A percentile compares a stretch with the other conserved stretches of the same genome.
phyloP scores from a whole-genome alignment of 2,888 invertebrate species.

The Agapetus fuscipes region DNA sequence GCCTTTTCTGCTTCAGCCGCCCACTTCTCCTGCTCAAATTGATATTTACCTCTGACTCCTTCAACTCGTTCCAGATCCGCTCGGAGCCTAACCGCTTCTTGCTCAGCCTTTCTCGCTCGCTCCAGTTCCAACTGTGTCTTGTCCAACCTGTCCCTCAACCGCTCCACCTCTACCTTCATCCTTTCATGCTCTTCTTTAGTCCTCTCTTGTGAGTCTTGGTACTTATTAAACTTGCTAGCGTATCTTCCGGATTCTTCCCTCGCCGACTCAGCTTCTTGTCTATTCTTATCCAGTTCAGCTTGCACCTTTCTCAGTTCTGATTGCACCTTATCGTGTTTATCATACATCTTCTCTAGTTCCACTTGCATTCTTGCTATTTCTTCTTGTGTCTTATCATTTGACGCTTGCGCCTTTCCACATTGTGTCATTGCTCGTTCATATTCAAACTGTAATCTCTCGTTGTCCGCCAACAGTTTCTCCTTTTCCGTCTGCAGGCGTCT shows the following conservation, averaged over 20 bases:
- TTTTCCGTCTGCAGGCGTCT: conserved; percentile 74
- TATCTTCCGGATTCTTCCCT: conserved; percentile 71
- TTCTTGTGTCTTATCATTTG: conserved; percentile 82
- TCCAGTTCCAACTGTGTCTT: conserved; percentile 73
- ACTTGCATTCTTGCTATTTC: conserved; percentile 78
- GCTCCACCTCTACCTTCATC: conserved; percentile 70
- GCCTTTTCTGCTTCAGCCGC: conserved; percentile 59
- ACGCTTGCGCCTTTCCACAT: conserved; percentile 72
- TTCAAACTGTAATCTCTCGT: conserved; percentile 77
- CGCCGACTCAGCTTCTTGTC: conserved; percentile 64
- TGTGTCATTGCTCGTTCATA: conserved; percentile 80
- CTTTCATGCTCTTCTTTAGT: conserved; percentile 68
- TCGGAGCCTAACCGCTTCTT: conserved; percentile 54
- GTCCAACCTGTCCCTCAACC: conserved; percentile 69
- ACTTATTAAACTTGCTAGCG: conserved; percentile 62
- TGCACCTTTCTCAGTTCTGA: conserved; percentile 74
- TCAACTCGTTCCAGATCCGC: conserved; percentile 67
- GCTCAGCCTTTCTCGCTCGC: conserved; percentile 60
- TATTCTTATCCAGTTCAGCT: conserved; percentile 60
- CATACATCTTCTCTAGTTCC: conserved; percentile 84
- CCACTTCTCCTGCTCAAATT: conserved; percentile 62
- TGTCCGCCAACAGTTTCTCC: conserved; percentile 76
- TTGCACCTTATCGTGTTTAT: conserved; percentile 80
- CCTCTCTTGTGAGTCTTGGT: conserved; percentile 57
- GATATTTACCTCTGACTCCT: conserved; percentile 70